These are phyloP conservation scores for Baronia brevicornis DNA, from an alignment of 2,888 invertebrate species.

Conservation along the genomic window DNA sequence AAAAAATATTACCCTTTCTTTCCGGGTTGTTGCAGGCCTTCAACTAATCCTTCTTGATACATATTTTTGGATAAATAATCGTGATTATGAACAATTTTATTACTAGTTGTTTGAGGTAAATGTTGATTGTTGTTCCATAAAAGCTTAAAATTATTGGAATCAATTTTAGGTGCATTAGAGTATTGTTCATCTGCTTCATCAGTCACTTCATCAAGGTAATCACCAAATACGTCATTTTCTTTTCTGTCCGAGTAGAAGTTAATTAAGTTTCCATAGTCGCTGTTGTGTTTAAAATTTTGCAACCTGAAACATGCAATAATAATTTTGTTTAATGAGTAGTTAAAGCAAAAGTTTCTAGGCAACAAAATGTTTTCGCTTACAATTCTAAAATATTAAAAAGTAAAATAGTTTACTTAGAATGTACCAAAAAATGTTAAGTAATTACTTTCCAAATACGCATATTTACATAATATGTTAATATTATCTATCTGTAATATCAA, in stretches of 20 bases:
- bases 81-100: neutral
- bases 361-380: too few species aligned
- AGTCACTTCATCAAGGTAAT: neutral
- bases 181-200: neutral
- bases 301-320: constrained; percentile 8
- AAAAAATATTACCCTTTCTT: constrained; percentile 14
- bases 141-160: neutral
- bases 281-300: constrained; percentile 6
- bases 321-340: too few species aligned
- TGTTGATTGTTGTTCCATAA: constrained; percentile 2
- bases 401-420: too few species aligned
- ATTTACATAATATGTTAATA: too few species aligned
- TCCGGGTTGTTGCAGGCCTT: constrained; percentile 6
- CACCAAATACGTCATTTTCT: constrained; percentile 3
- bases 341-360: too few species aligned
- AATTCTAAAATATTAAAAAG: too few species aligned
- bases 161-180: neutral
- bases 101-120: constrained; percentile 1
- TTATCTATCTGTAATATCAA: too few species aligned
- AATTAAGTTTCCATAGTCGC: constrained; percentile 3
- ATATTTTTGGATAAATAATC: constrained; percentile 1
- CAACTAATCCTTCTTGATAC: neutral
- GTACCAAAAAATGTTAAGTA: too few species aligned
- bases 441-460: too few species aligned
- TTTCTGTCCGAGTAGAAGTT: constrained; percentile 4